Evolutionary conservation across 2,797 vertebrate genomes (phyloP).

Genomic region (Scomberomorus guttatus): DNA sequence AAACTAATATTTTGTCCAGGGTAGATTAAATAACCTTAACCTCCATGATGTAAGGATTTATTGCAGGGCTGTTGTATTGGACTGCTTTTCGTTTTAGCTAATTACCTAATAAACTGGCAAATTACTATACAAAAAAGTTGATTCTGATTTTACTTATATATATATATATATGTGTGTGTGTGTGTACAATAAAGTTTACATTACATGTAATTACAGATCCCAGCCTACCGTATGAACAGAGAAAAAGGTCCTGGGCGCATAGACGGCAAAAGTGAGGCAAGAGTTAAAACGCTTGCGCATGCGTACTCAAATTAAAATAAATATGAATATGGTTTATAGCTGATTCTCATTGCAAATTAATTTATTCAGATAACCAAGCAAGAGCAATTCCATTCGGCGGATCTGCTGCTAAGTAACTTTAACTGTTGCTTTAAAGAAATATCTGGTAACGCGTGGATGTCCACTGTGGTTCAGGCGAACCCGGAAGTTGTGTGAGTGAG

Average conservation of each 20-base stretch:
- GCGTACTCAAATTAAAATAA: not conserved
- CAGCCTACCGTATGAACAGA: too few species aligned
- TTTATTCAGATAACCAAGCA: not conserved
- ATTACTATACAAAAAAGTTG: not conserved
- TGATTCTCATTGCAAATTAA: fast-evolving
- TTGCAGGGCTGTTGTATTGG: not conserved
- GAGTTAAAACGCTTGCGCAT: too few species aligned
- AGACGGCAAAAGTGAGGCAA: not conserved
- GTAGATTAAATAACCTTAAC: too few species aligned
- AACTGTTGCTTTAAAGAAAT: not conserved
- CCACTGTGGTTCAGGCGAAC: constrained; percentile 17
- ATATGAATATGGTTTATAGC: fast-evolving
- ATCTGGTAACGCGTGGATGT: not conserved
- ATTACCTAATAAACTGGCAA: not conserved
- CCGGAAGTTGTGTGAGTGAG: constrained; percentile 58
- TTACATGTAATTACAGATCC: too few species aligned
- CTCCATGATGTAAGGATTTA: too few species aligned
- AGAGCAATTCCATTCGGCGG: fast-evolving
- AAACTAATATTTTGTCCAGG: not conserved
- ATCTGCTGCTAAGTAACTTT: fast-evolving
- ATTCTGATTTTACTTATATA: not conserved
- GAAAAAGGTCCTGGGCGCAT: not conserved
- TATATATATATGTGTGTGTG: too few species aligned
- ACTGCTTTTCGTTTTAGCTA: not conserved
- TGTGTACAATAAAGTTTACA: too few species aligned